Base-by-base conservation (phyloP, 2,888 invertebrate species). In the Mantis religiosa region DNA sequence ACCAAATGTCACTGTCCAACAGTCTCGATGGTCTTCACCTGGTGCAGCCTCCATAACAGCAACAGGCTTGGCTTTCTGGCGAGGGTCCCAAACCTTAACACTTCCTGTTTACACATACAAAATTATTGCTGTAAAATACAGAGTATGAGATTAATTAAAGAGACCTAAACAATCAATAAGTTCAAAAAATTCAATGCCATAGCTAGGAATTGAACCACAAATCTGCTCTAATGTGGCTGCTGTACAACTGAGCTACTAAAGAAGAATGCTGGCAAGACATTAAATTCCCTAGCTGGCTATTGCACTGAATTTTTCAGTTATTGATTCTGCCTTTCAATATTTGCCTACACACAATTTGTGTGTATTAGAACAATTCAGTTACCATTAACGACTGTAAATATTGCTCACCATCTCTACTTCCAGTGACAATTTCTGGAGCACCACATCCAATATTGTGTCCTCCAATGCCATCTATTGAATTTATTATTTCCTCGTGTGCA, bases 1-100 rank as follows among this genome's bases (percentile, higher is more conserved):
- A 94, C 95, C 99, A 92, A 99, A 98, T 0, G 97, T 95, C 0
- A 99, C 98, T 0, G 97, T 93, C 99, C 99, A 99, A 93, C 99
- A 99, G 92, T 99, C 99, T 71, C 98, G 94, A 86, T 95, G 95
- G 1, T 94, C 93, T 89, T 96, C 96, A 0, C 96, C 96, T 41
- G 95, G 94, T 30, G 94, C 94, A 0, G 98, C 96, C 91, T 97
- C 96, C 95, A 99, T 98, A 91, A 97, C 96, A 0, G 98, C 98
- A 0, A 99, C 99, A 0, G 99, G 98, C 82, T 95, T 95, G 87
- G 96, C 96, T 92, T 97, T 97, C 93, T 99, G 98, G 1, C 99
- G 95, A 0, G 97, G 96, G 93, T 99, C 99, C 99, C 99, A 99
- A 0, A 99, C 96, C 94, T 98, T 98, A 0, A 99, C 98, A 85